These are phyloP conservation scores for Xanthorhoe designata DNA, from an alignment of 2,888 invertebrate genomes.

Conservation along the genomic window DNA sequence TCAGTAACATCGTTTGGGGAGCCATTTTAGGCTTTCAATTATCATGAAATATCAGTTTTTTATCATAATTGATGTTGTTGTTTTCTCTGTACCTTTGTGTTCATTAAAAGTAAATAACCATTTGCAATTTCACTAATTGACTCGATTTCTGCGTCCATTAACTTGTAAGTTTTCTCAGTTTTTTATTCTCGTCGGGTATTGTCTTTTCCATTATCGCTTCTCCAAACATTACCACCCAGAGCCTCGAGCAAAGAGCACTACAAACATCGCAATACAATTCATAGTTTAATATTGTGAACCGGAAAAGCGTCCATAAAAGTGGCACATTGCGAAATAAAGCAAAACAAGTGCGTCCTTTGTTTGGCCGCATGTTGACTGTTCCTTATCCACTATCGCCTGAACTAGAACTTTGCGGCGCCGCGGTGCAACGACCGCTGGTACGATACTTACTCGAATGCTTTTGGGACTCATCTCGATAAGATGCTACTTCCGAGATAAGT, in stretches of 20 bases:
- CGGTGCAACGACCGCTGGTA: conserved; percentile 69
- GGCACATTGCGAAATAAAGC: conserved; percentile 74
- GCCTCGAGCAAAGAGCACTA: conserved; percentile 13
- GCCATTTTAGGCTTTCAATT: conserved; percentile 18
- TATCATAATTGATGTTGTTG: neutral
- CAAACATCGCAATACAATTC: conserved; percentile 37
- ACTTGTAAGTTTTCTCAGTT: neutral
- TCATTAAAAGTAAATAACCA: neutral
- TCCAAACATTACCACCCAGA: conserved; percentile 27
- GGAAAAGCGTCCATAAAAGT: conserved; percentile 70
- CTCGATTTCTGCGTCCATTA: no score
- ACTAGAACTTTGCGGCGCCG: conserved; percentile 59
- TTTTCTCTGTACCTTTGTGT: neutral
- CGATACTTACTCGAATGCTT: conserved; percentile 50
- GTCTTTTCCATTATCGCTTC: conserved; percentile 22
- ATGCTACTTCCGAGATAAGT: neutral
- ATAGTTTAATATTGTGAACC: conserved; percentile 53
- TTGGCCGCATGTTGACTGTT: conserved; percentile 77
- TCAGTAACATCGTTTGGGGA: conserved; percentile 39
- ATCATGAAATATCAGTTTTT: conserved; percentile 10
- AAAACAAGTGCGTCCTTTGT: conserved; percentile 79
- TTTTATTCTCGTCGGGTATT: conserved; percentile 9
- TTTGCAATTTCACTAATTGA: neutral
- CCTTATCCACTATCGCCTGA: conserved; percentile 79
- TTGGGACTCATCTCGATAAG: conserved; percentile 16